Evolutionary conservation across 2,113 vertebrate species (phyloP).

Genomic region (Hyperoodon ampullatus): DNA sequence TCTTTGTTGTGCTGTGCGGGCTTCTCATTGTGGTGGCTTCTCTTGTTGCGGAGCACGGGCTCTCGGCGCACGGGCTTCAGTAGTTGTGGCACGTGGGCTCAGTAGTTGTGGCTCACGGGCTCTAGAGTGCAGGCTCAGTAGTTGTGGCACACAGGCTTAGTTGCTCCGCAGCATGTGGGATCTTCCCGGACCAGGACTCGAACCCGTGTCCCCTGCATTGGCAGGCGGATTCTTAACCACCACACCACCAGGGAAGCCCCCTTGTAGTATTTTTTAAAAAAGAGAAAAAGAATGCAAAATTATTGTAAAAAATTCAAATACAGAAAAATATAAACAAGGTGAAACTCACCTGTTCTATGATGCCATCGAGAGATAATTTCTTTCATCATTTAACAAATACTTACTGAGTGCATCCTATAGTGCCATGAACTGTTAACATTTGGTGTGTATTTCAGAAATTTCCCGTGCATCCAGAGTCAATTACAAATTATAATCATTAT

Average conservation of each 20-base stretch:
- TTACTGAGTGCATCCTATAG: neutral
- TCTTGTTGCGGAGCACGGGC: too few species aligned
- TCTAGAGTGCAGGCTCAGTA: too few species aligned
- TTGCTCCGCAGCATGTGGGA: neutral
- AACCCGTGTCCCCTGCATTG: neutral
- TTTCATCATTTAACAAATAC: neutral
- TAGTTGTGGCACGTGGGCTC: too few species aligned
- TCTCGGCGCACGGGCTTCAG: too few species aligned
- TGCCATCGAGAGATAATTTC: neutral
- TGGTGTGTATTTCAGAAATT: neutral
- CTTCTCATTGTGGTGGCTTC: too few species aligned
- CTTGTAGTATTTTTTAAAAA: neutral
- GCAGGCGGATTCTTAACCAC: neutral
- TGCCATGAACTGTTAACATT: neutral
- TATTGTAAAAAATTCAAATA: neutral
- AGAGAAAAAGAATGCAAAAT: conserved; percentile 12
- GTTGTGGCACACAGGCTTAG: too few species aligned
- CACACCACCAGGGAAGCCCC: neutral
- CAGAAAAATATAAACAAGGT: neutral
- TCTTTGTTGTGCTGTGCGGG: too few species aligned
- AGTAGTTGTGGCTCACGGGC: too few species aligned
- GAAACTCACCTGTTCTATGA: neutral
- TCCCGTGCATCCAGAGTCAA: neutral
- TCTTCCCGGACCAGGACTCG: neutral
- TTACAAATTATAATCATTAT: neutral